These are phyloP conservation scores for Halisarca cf. caerulea DNA, from an alignment of 37 sponge, comb jelly and placozoan genomes.

Conservation along the genomic window DNA sequence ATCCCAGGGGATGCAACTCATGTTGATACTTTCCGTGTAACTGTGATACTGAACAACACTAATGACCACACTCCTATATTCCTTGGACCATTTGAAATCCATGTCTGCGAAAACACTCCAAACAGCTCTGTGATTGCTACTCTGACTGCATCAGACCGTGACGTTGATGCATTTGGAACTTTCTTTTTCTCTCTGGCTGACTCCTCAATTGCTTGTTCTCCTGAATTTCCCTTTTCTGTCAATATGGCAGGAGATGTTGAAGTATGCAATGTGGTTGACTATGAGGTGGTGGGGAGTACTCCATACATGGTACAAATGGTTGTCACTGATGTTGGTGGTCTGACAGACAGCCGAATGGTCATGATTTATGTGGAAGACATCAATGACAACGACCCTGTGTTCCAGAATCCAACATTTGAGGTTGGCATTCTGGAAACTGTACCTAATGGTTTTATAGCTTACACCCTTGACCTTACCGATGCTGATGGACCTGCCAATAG, in stretches of 20 bases:
- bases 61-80: conserved; percentile 76
- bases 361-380: conserved; percentile 23
- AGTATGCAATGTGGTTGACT: conserved; percentile 48
- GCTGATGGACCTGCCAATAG: conserved; percentile 35
- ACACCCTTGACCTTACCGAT: conserved; percentile 21
- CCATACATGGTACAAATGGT: not conserved
- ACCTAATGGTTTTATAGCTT: not conserved
- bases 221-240: not conserved
- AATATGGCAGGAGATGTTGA: not conserved
- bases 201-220: not conserved
- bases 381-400: conserved; percentile 43
- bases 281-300: conserved; percentile 20
- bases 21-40: conserved; percentile 28
- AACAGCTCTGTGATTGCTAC: conserved; percentile 28
- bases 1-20: conserved; percentile 39
- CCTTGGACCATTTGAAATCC: conserved; percentile 14
- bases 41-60: conserved; percentile 50
- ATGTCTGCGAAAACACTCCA: conserved; percentile 39
- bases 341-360: conserved; percentile 5
- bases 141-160: conserved; percentile 60
- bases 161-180: conserved; percentile 29
- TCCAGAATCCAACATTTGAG: not conserved
- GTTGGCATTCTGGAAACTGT: conserved; percentile 23
- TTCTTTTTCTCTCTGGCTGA: conserved; percentile 7
- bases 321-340: conserved; percentile 29